Evolutionary conservation across 2,888 invertebrate species (phyloP).

Genomic region (Caenorhabditis sinica): DNA sequence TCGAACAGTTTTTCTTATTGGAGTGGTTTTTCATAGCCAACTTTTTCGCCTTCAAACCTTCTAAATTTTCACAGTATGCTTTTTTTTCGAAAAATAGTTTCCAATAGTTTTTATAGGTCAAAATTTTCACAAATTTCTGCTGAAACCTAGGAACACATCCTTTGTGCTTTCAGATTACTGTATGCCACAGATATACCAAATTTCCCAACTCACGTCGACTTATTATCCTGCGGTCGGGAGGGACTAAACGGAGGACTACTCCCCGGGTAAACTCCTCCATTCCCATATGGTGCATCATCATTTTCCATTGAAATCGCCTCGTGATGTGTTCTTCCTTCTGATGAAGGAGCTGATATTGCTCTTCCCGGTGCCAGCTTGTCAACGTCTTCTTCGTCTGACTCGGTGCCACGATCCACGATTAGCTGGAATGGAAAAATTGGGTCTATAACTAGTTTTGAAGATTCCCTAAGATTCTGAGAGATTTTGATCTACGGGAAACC

Average conservation of each 20-base stretch:
- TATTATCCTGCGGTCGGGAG: conserved; percentile 71
- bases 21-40: too few relatives aligned
- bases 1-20: too few relatives aligned
- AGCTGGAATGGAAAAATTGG: conserved; percentile 60
- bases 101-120: too few relatives aligned
- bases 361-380: conserved; percentile 44
- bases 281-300: conserved; percentile 63
- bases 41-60: too few relatives aligned
- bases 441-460: too few relatives aligned
- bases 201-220: conserved; percentile 60
- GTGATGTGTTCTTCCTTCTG: conserved; percentile 16
- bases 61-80: too few relatives aligned
- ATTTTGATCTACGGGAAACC: too few relatives aligned
- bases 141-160: too few relatives aligned
- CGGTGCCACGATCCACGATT: conserved; percentile 70
- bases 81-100: too few relatives aligned
- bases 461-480: too few relatives aligned
- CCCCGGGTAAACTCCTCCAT: conserved; percentile 73
- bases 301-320: conserved; percentile 54
- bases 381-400: conserved; percentile 74
- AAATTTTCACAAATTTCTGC: too few relatives aligned
- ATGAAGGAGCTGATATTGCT: background rate
- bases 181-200: background rate
- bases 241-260: conserved; percentile 70
- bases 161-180: too few relatives aligned